These are phyloP conservation scores for Ptychadena robeensis DNA, from an alignment of 2,797 vertebrate genomes.

Conservation along the genomic window DNA sequence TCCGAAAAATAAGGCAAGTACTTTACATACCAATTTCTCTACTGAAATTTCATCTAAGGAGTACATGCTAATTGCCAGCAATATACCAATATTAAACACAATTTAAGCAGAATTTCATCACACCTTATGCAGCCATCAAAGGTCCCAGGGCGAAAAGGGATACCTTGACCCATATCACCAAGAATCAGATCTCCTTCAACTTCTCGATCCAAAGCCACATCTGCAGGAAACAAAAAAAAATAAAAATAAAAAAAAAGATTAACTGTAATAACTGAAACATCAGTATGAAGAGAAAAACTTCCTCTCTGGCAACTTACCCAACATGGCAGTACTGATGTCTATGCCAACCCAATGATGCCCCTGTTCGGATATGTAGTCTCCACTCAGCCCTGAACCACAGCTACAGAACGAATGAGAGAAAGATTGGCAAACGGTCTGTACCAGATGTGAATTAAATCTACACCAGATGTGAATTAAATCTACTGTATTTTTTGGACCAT, in stretches of 20 bases:
- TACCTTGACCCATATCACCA: constrained; percentile 89
- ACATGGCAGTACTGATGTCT: constrained; percentile 94
- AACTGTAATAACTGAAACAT: not conserved
- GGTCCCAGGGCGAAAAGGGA: constrained; percentile 88
- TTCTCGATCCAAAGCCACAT: constrained; percentile 89
- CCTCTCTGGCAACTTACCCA: constrained; percentile 78
- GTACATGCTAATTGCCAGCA: no score
- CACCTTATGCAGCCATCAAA: constrained; percentile 97
- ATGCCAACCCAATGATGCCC: constrained; percentile 93
- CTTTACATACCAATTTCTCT: no score
- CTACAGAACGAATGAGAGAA: constrained; percentile 67
- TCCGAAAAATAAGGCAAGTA: no score
- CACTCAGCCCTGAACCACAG: constrained; percentile 93
- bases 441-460: no score
- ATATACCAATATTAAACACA: no score
- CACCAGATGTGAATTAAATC: no score
- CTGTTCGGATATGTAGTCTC: constrained; percentile 87
- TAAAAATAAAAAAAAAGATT: not conserved
- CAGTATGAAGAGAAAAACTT: not conserved
- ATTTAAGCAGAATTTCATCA: not conserved
- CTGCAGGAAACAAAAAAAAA: constrained; percentile 68
- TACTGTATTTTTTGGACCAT: no score
- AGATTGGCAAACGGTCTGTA: not conserved
- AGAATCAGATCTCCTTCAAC: constrained; percentile 90
- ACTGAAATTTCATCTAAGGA: no score